Percentiles rank a stretch among this genome's conserved stretches.
Evolutionary conservation across 2,113 vertebrate species (phyloP).

Genomic region (Scomber japonicus): DNA sequence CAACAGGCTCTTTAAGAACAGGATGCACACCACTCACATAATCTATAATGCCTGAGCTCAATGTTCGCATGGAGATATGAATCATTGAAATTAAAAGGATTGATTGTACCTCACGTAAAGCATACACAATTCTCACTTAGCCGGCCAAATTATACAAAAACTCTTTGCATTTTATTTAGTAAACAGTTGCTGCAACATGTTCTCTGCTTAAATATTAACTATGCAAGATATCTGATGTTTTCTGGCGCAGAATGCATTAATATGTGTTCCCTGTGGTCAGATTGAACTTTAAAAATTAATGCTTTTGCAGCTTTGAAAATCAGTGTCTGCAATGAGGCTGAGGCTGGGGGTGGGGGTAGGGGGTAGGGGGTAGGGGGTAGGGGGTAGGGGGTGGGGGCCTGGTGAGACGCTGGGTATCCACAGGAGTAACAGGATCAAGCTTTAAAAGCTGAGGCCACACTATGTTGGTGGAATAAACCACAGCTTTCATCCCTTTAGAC

Average conservation of each 20-base stretch:
- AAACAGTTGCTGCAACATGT: slow-evolving; percentile 37
- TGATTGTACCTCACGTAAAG: not conserved
- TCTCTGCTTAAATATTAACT: slow-evolving; percentile 58
- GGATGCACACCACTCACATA: not conserved
- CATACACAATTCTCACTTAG: not conserved
- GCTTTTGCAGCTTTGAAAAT: slow-evolving; percentile 67
- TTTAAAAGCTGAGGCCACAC: slow-evolving; percentile 32
- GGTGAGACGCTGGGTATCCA: not conserved
- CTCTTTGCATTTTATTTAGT: slow-evolving; percentile 16
- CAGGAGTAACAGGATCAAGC: slow-evolving; percentile 20
- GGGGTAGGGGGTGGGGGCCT: not conserved
- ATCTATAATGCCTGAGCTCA: no score
- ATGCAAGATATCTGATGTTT: slow-evolving; percentile 54
- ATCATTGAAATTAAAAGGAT: not conserved
- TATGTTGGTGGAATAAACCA: slow-evolving; percentile 48
- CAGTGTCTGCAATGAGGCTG: slow-evolving; percentile 9
- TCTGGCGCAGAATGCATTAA: slow-evolving; percentile 60
- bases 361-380: not conserved
- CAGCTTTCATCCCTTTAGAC: slow-evolving; percentile 46
- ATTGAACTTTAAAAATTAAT: slow-evolving; percentile 70
- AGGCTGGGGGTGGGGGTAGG: not conserved
- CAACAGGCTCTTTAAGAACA: slow-evolving; percentile 21
- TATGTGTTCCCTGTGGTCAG: slow-evolving; percentile 60
- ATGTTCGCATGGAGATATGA: not conserved
- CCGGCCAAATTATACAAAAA: not conserved